Base-by-base conservation (phyloP, 2,888 invertebrate species). In the Chaetogeoica ovagalla region DNA sequence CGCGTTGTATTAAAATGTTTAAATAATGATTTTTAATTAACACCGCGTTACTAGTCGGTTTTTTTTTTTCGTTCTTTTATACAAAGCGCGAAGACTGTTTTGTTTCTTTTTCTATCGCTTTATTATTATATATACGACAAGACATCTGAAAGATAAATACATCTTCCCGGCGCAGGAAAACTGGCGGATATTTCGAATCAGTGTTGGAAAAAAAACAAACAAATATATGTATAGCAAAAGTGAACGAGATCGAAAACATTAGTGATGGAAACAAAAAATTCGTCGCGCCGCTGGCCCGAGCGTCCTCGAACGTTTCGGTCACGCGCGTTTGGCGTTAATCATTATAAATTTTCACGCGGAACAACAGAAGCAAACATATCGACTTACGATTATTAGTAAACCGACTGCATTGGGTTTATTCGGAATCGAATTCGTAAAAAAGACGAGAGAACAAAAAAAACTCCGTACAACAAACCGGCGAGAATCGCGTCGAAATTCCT, bases 221-320 rank as follows among this genome's bases (percentile, higher is more conserved):
- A 21, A 30, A 17, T 17, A 21, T 13, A 8, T 30, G 8, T 37
- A 1, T 6, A n/a, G 4, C 1, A 21, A 4, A 48, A 15, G 17
- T 11, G 6, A 23, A 8, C 8, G 7, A 62, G 30, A 30, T 30
- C 30, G 3, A 72, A 62, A 73, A 62, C 73, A 63, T 72, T 30
- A 30, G 30, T 62, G 30, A 23, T 30, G 19, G 15, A 11, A 23
- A 72, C 52, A 52, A n/a, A 55, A 19, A 30, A 65, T 75, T 43
- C 21, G 74, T 66, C 65, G 17, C 57, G 57, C 57, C 8, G 30
- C 30, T 4, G 30, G 74, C 13, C 39, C 23, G 55, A 57, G 39
- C 19, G 57, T 75, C 74, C 65, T 66, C 19, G 65, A 23, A 66
- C 23, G 39, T 57, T 43, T 66, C 15, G 39, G 74, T 75, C 65